Conservation (phyloP, 2,888 invertebrate species). For the Pemphredon lugubris region DNA sequence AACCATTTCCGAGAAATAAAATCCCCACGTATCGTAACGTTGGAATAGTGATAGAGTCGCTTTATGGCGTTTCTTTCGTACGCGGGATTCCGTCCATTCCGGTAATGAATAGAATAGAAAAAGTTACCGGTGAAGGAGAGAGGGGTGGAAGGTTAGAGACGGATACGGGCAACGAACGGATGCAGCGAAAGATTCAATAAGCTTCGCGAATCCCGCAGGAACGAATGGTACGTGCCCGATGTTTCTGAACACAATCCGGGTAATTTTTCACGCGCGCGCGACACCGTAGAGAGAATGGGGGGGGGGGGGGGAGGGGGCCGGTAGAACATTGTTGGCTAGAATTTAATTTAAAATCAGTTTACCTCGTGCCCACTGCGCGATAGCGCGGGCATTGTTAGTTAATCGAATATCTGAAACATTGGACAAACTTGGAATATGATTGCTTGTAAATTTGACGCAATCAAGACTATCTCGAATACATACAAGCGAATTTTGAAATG, state of each 20-base stretch:
- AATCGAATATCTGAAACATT: too few species aligned
- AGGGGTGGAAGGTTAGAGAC: constrained; percentile 27
- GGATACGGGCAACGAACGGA: constrained; percentile 39
- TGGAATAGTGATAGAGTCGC: not conserved
- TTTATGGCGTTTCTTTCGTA: constrained; percentile 33
- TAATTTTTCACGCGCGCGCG: constrained; percentile 59
- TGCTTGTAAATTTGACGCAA: too few species aligned
- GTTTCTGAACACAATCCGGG: constrained; percentile 54
- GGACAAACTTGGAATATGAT: too few species aligned
- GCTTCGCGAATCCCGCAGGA: constrained; percentile 52
- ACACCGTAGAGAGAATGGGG: too few species aligned
- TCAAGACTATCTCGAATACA: too few species aligned
- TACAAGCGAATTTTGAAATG: too few species aligned
- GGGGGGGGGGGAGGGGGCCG: constrained; percentile 37
- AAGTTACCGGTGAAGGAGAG: constrained; percentile 11
- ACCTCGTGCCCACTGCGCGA: constrained; percentile 12
- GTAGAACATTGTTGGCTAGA: constrained; percentile 37
- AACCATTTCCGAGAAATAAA: too few species aligned
- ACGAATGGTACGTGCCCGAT: constrained; percentile 51
- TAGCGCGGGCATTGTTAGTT: too few species aligned
- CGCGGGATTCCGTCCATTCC: constrained; percentile 17
- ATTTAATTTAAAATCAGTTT: constrained; percentile 55
- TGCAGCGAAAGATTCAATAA: constrained; percentile 60
- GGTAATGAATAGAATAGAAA: constrained; percentile 47
- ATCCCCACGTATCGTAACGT: not conserved